These are phyloP conservation scores for Dyspetes luteomarginatus DNA, from an alignment of 2,888 invertebrate species.

Conservation along the genomic window DNA sequence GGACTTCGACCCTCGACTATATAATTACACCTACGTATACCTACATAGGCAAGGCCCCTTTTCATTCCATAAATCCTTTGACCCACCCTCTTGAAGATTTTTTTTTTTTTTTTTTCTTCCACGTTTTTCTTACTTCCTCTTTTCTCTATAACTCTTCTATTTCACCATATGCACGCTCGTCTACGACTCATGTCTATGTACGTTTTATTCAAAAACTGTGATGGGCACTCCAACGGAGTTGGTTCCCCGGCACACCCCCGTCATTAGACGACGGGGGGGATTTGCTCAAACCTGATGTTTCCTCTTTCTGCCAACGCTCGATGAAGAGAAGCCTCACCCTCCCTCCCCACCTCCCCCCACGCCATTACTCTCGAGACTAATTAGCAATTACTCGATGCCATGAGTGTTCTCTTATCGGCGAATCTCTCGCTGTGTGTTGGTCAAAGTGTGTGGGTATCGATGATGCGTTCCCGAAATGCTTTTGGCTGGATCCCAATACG, in stretches of 20 bases:
- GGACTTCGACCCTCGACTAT: slow-evolving; percentile 4
- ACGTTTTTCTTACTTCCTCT: slow-evolving; percentile 15
- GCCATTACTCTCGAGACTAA: slow-evolving; percentile 58
- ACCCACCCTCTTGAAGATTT: not conserved
- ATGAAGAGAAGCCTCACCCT: slow-evolving; percentile 15
- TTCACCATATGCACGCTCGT: not conserved
- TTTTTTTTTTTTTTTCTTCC: not conserved
- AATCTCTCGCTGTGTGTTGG: slow-evolving; percentile 6
- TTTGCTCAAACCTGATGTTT: slow-evolving; percentile 18
- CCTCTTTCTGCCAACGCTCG: not conserved
- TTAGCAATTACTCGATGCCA: slow-evolving; percentile 60
- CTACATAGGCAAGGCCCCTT: slow-evolving; percentile 22
- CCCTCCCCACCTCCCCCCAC: not conserved
- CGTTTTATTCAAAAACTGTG: slow-evolving; percentile 34
- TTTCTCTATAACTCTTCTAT: not conserved
- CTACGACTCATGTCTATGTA: slow-evolving; percentile 6
- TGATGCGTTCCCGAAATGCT: not conserved
- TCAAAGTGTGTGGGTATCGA: not conserved
- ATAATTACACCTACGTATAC: too few relatives aligned
- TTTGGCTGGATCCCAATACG: slow-evolving; percentile 11
- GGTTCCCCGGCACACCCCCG: slow-evolving; percentile 16
- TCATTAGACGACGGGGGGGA: not conserved
- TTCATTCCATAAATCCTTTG: slow-evolving; percentile 37
- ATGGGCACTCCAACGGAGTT: not conserved
- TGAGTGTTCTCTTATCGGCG: slow-evolving; percentile 1